phyloP scores from a whole-genome alignment of 2,888 invertebrate species.

The Venusia cambrica region DNA sequence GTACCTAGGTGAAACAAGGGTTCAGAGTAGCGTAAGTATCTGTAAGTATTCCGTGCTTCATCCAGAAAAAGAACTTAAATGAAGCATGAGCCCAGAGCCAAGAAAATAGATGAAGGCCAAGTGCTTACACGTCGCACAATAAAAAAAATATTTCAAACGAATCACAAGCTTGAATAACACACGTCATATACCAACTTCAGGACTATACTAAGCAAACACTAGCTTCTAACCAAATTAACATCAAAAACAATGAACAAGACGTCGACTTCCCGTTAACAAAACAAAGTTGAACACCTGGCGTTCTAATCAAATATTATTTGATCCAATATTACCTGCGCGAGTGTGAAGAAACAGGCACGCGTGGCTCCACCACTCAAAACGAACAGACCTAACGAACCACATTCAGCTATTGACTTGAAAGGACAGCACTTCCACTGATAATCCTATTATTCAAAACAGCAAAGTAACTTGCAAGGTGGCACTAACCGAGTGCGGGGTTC shows the following conservation, averaged over 20 bases:
- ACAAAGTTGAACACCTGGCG: constrained; percentile 50
- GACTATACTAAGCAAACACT: constrained; percentile 25
- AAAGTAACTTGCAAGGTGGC: too few relatives aligned
- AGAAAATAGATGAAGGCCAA: too few relatives aligned
- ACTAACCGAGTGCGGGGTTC: too few relatives aligned
- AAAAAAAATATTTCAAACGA: too few relatives aligned
- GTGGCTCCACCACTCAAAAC: constrained; percentile 42
- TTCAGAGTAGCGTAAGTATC: too few relatives aligned
- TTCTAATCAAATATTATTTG: constrained; percentile 65
- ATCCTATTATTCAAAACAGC: background rate
- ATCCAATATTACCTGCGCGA: constrained; percentile 49
- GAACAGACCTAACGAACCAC: constrained; percentile 69
- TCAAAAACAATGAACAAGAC: constrained; percentile 27
- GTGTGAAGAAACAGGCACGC: constrained; percentile 47
- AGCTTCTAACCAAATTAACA: constrained; percentile 23
- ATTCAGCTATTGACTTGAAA: constrained; percentile 35
- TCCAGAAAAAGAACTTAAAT: too few relatives aligned
- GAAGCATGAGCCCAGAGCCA: too few relatives aligned
- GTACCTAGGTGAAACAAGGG: too few relatives aligned
- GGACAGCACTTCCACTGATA: constrained; percentile 2
- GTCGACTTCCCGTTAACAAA: constrained; percentile 40
- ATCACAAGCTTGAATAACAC: too few relatives aligned
- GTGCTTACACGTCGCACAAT: too few relatives aligned
- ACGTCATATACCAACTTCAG: too few relatives aligned
- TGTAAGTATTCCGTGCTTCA: too few relatives aligned